Evolutionary conservation across 2,113 vertebrate genomes (phyloP).

Genomic region (Podarcis cretensis): DNA sequence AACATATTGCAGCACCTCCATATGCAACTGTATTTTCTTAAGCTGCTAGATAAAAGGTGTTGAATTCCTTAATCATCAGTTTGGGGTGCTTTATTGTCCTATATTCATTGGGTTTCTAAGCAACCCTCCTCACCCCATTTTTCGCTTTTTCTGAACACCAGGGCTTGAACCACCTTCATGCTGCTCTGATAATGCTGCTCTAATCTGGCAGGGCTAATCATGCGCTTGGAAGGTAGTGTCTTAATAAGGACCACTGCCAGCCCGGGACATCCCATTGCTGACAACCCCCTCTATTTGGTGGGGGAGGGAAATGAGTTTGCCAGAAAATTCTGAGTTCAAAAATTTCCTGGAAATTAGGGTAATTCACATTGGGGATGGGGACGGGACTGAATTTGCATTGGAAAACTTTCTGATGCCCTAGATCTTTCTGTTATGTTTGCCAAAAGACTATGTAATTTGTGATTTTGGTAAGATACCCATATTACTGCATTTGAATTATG

Average conservation of each 20-base stretch:
- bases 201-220: background rate
- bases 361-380: no score
- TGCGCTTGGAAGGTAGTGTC: no score
- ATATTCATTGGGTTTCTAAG: background rate
- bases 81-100: background rate
- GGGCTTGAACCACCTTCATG: background rate
- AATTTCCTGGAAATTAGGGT: no score
- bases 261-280: no score
- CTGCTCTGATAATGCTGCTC: background rate
- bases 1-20: background rate
- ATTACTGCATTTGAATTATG: no score
- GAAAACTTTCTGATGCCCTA: no score
- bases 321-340: no score
- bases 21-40: background rate
- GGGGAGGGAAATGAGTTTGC: no score
- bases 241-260: background rate
- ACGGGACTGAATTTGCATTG: no score
- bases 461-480: no score
- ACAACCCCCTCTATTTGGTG: background rate
- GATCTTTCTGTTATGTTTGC: no score
- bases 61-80: background rate
- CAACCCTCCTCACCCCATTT: background rate
- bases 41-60: background rate
- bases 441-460: no score
- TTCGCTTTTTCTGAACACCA: background rate